Evolutionary conservation across 2,888 invertebrate genomes (phyloP), one percentile per base, ranked within the genome.

Genomic region (Acrocyrtus sp.): DNA sequence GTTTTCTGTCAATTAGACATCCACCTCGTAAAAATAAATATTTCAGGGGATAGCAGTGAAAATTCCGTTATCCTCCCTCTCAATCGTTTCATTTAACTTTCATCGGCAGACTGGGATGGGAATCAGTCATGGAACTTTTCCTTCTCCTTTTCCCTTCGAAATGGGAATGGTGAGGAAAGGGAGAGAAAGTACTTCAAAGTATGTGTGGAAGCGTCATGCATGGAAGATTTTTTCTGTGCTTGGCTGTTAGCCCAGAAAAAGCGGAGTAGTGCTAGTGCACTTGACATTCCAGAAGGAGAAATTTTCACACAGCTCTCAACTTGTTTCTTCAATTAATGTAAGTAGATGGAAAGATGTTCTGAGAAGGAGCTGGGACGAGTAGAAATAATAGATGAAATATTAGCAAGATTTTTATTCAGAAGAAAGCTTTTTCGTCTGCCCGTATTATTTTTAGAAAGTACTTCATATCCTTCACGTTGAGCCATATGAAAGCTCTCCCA

Each of bases 1-100:
- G 48, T 48, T 48, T 48, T 48, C 48, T 21, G 48, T 48, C 48
- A 48, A 48, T 48, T 48, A 48, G 48, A 10, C 48, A 19, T 48
- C 48, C 22, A 48, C n/a, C 19, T n/a, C 19, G 21, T 21, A 10
- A 48, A 48, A 19, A 48, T 21, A 48, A 10, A 48, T 48, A 19
- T 48, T 21, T 48, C 5, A 48, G 8, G 21, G 22, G 45, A 10
- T 17, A n/a, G n/a, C 4, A n/a, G n/a, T 17, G 19, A 21, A 48
- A 48, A 48, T 12, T 48, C 12, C 48, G 48, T 48, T 48, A 48
- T 19, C 48, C 48, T 48, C 45, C 17, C 45, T 48, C 22, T 48
- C 21, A 12, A 12, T 45, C 45, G n/a, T n/a, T 21, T 48, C 48
- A 21, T 48, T 48, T 48, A 48, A 48, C 48, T 48, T 48, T 48